These are phyloP conservation scores for Pachyseris speciosa DNA, from an alignment of 64 coral and sea anemone genomes.

Conservation along the genomic window DNA sequence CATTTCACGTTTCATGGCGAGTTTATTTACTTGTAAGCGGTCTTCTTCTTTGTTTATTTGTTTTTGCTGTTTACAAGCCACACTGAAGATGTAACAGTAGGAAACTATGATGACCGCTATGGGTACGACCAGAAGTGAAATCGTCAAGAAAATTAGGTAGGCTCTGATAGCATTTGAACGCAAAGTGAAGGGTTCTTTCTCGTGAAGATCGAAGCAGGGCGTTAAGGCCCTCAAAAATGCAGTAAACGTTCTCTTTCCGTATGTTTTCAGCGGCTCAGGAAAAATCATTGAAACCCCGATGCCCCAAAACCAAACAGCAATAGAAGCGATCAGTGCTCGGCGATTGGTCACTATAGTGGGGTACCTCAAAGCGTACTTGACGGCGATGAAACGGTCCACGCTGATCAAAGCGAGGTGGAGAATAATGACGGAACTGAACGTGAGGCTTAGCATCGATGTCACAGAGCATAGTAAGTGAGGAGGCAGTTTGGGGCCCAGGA, in stretches of 20 bases:
- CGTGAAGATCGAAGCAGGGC: neutral
- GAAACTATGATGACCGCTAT: neutral
- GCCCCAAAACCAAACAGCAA: neutral
- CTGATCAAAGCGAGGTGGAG: slow-evolving; percentile 11
- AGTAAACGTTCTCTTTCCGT: neutral
- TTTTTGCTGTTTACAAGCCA: neutral
- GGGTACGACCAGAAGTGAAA: neutral
- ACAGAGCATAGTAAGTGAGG: neutral
- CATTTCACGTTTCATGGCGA: neutral
- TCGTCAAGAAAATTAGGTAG: neutral
- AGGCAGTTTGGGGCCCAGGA: neutral
- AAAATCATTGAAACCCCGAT: neutral
- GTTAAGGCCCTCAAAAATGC: neutral
- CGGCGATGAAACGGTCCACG: neutral
- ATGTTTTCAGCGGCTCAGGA: neutral
- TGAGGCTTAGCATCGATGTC: neutral
- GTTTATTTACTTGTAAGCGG: neutral
- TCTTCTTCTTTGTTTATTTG: neutral
- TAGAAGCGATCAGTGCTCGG: neutral
- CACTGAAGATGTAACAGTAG: neutral
- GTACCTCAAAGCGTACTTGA: slow-evolving; percentile 9
- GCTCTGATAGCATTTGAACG: neutral
- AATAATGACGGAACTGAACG: neutral
- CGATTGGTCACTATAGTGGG: neutral
- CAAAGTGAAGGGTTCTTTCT: neutral